A percentile compares a stretch with the other conserved stretches of the same genome.
phyloP scores from a whole-genome alignment of 2,113 vertebrate genomes.

The Calyptommatus sinebrachiatus region DNA sequence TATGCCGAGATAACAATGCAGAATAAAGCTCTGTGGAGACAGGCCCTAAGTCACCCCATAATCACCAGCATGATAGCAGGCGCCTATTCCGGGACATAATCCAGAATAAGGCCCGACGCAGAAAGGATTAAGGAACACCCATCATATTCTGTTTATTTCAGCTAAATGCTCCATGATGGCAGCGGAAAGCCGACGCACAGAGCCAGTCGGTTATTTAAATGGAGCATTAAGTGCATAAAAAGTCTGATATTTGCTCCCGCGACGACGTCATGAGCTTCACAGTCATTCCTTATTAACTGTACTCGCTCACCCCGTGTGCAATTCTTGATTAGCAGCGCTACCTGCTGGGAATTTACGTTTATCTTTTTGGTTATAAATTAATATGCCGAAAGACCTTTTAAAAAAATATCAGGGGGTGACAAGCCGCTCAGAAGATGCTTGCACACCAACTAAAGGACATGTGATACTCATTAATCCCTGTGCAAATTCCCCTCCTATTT shows the following conservation, averaged over 20 bases:
- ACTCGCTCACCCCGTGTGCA: fast-evolving
- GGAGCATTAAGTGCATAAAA: background rate
- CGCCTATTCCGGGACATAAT: too few relatives aligned
- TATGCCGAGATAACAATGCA: too few relatives aligned
- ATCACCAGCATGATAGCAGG: too few relatives aligned
- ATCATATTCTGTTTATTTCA: background rate
- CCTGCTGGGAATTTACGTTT: conserved; percentile 11
- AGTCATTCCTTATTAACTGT: background rate
- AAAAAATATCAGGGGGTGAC: background rate
- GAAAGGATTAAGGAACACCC: too few relatives aligned
- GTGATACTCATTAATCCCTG: background rate
- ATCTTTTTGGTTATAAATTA: background rate
- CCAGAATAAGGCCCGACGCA: too few relatives aligned
- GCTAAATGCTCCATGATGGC: background rate
- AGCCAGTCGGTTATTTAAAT: background rate
- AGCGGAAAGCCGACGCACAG: background rate
- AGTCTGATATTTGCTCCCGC: background rate
- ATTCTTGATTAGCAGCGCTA: conserved; percentile 16
- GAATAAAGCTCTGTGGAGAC: too few relatives aligned
- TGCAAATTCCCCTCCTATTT: background rate
- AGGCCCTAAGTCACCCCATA: too few relatives aligned
- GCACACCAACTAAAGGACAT: background rate
- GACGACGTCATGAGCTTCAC: background rate
- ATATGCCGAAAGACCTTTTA: background rate
- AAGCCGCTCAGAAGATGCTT: background rate